Evolutionary conservation across 2,113 vertebrate species (phyloP).

Genomic region (Zootoca vivipara): DNA sequence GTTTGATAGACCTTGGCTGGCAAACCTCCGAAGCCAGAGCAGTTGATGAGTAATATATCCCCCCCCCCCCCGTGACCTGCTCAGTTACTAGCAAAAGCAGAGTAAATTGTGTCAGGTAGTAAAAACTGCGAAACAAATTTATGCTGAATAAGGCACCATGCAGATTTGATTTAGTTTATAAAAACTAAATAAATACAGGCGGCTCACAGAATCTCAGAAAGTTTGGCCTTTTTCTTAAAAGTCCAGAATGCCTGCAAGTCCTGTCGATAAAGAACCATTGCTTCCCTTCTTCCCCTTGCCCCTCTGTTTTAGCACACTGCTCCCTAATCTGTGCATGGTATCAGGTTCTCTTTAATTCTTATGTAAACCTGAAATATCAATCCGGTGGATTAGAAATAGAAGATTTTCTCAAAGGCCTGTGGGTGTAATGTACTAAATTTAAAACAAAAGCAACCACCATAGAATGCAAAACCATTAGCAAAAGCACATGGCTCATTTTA

Average conservation of each 20-base stretch:
- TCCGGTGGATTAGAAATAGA: conserved; percentile 64
- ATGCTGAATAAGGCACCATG: not conserved
- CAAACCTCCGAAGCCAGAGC: not conserved
- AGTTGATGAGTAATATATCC: not conserved
- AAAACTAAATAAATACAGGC: not conserved
- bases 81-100: not conserved
- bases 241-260: not conserved
- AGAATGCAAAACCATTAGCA: conserved; percentile 55
- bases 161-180: not conserved
- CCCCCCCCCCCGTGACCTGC: too few relatives aligned
- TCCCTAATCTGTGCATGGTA: conserved; percentile 19
- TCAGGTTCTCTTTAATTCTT: conserved; percentile 56
- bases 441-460: conserved; percentile 45
- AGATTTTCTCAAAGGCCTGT: conserved; percentile 41
- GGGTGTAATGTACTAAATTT: conserved; percentile 66
- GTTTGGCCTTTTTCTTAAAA: not conserved
- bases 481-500: conserved; percentile 60
- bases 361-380: conserved; percentile 58
- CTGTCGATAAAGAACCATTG: not conserved
- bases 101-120: not conserved
- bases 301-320: not conserved
- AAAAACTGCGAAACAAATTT: not conserved
- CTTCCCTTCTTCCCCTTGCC: not conserved
- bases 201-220: not conserved
- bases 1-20: not conserved